Evolutionary conservation across 2,113 vertebrate genomes (phyloP), one percentile per base, ranked within the genome.

Genomic region (Todiramphus saurophagus): DNA sequence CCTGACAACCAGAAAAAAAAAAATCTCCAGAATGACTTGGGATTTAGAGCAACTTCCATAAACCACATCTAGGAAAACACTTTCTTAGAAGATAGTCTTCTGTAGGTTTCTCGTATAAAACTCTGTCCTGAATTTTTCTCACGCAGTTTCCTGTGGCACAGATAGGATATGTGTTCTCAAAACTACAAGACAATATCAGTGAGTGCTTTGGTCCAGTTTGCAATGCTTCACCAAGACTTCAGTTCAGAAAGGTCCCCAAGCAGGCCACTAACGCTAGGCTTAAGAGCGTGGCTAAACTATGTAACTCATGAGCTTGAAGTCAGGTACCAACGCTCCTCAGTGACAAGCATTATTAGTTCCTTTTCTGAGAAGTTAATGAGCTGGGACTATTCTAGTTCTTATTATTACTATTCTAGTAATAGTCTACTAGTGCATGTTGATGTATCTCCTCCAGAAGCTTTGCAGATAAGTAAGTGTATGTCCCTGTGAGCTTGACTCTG

Each of bases 241-340:
- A 15, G 39, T 48, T 44, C 7, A n/a, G 39, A 27, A 53, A 56
- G 50, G 9, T 56, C 11, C 31, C 13, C 14, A 7, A 20, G 23
- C 8, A 81, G 17, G 3, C 12, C 44, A 12, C 27, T 10, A 56
- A 31, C 4, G 4, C 37, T 27, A 43, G 60, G 46, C 39, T 69
- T 51, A 13, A 41, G 39, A 51, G 27, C 2, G 0, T 1, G 1
- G 23, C 56, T 30, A 20, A 68, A 19, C 18, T 2, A 0, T 0
- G 0, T 19, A 51, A 6, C 23, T 60, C 14, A 20, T 14, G 53
- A 56, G 15, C 11, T 50, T 79, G 25, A 76, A 82, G 51, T 41
- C 60, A 63, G 19, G 8, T 31, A 37, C 1, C 1, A 37, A 51
- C 30, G 17, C 28, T 51, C 10, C 56, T 51, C 15, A 4, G 18